Evolutionary conservation across 2,888 invertebrate species (phyloP).

Genomic region (Lamellibrachia satsuma): DNA sequence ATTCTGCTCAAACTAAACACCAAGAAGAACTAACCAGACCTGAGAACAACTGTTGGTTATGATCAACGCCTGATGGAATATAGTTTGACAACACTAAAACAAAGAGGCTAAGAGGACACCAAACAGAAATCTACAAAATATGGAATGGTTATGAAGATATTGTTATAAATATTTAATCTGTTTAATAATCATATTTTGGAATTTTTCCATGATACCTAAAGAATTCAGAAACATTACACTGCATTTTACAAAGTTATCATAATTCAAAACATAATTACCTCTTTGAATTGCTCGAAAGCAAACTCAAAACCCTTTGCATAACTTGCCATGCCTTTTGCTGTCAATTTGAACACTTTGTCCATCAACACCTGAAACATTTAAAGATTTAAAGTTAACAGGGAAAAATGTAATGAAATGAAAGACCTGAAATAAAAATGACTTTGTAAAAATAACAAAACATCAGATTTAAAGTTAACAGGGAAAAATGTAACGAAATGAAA

Average conservation of each 20-base stretch:
- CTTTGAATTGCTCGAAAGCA: constrained; percentile 66
- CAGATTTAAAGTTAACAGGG: neutral
- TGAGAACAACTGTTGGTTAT: neutral
- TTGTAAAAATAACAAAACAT: no score
- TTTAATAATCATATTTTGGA: neutral
- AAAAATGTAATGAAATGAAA: neutral
- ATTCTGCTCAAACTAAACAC: constrained; percentile 30
- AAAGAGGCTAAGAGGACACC: no score
- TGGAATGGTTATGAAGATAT: neutral
- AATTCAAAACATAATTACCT: constrained; percentile 51
- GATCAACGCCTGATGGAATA: no score
- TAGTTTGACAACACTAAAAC: no score
- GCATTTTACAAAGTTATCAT: neutral
- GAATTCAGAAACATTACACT: neutral
- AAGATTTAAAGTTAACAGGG: neutral
- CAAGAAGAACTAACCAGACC: constrained; percentile 23
- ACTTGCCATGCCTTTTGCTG: constrained; percentile 65
- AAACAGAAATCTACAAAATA: neutral
- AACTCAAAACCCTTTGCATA: constrained; percentile 65
- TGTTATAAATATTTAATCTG: neutral
- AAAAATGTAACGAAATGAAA: neutral
- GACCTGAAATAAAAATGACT: neutral
- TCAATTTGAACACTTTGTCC: constrained; percentile 62
- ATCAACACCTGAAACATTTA: constrained; percentile 56
- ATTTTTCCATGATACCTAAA: neutral